A percentile compares a stretch with the other conserved stretches of the same genome.
Evolutionary conservation across 2,113 vertebrate genomes (phyloP).

Genomic region (Solea senegalensis): DNA sequence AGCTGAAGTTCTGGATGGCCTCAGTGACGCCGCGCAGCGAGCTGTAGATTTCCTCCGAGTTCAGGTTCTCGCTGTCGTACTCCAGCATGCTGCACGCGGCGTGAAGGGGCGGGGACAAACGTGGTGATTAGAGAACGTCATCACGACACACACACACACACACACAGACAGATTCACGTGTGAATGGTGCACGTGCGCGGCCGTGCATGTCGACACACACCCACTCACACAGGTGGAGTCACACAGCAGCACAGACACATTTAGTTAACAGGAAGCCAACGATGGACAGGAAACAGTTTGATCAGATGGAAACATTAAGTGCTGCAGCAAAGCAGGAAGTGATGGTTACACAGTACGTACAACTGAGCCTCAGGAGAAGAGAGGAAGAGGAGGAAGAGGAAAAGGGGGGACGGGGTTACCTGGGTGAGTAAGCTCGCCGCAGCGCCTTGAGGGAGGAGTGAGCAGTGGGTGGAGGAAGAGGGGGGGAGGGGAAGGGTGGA

Average conservation of each 20-base stretch:
- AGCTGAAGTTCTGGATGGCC: conserved; percentile 95
- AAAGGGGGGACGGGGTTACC: conserved; percentile 59
- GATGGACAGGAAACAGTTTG: not conserved
- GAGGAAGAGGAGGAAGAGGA: conserved; percentile 1
- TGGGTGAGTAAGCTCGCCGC: conserved; percentile 72
- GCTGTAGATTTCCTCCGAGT: conserved; percentile 95
- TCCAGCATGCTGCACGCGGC: conserved; percentile 86
- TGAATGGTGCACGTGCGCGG: conserved; percentile 18
- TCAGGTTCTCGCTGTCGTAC: conserved; percentile 94
- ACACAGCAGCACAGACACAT: conserved; percentile 2
- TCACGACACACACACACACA: too few relatives aligned
- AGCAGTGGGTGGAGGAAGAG: conserved; percentile 53
- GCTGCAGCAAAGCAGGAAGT: not conserved
- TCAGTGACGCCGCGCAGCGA: conserved; percentile 93
- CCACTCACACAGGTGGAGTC: not conserved
- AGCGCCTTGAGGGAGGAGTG: conserved; percentile 62
- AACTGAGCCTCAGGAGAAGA: not conserved
- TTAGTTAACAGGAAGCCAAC: not conserved
- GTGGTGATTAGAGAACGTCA: not conserved
- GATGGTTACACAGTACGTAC: conserved; percentile 19
- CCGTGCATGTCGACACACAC: conserved; percentile 10
- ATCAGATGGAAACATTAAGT: conserved; percentile 17
- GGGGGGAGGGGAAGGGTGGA: conserved; percentile 49
- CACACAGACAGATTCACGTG: too few relatives aligned
- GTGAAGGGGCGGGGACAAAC: not conserved